Evolutionary conservation across 2,888 invertebrate species (phyloP).

Genomic region (Desoria tigrina): DNA sequence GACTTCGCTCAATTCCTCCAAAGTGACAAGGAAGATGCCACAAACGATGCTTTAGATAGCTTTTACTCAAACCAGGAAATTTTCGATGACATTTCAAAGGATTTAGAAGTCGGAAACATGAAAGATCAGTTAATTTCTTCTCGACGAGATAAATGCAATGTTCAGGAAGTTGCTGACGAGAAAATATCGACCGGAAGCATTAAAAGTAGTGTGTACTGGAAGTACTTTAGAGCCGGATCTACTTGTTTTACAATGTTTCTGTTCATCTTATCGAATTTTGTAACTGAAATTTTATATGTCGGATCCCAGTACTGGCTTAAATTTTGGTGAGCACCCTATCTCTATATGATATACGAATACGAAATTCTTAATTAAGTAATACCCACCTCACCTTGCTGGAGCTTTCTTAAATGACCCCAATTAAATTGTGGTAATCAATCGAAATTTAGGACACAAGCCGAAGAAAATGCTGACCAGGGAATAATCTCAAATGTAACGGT

Average conservation of each 20-base stretch:
- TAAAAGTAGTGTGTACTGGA: constrained; percentile 65
- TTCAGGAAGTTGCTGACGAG: constrained; percentile 64
- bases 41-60: too few species aligned
- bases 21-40: too few species aligned
- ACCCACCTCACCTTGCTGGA: too few species aligned
- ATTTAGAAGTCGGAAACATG: constrained; percentile 18
- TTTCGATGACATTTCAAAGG: not conserved
- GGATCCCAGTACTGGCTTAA: constrained; percentile 76
- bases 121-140: too few species aligned
- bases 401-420: too few species aligned
- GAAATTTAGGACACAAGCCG: constrained; percentile 32
- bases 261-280: constrained; percentile 62
- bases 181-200: constrained; percentile 66
- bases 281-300: constrained; percentile 71
- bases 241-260: constrained; percentile 49
- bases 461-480: constrained; percentile 25
- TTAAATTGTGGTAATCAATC: too few species aligned
- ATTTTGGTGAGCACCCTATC: constrained; percentile 65
- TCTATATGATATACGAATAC: too few species aligned
- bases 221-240: constrained; percentile 72
- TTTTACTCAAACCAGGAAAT: constrained; percentile 8
- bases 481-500: not conserved
- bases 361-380: too few species aligned
- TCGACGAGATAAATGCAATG: constrained; percentile 54
- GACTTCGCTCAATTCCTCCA: constrained; percentile 75